Base-by-base conservation (phyloP, 1,140 invertebrate genomes). In the Drosophila repleta region DNA sequence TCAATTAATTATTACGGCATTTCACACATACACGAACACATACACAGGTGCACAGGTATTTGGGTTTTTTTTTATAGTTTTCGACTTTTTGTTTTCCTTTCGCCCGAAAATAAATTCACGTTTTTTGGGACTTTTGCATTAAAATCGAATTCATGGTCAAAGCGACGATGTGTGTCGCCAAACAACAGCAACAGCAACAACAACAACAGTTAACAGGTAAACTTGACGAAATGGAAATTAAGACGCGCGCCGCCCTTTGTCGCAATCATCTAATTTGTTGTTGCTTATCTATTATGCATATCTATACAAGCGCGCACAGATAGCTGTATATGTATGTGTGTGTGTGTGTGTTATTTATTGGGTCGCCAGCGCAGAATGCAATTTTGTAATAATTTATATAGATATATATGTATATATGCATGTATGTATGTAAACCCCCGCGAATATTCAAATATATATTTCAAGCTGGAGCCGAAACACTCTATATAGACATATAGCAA, bases 1-100 rank as follows among this genome's bases (percentile, higher is more conserved):
- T 85, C 82, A 85, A 85, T 85, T 85, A 85, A 85, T 85, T 85
- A 88, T 85, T 85, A 82, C 82, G 82, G 83, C 75, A 85, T 78
- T 85, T 78, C 70, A 61, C 76, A 83, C 57, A 76, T 48, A 80
- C 57, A 41, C 55, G 48, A 32, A 43, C 21, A 41, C 21, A 18
- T 41, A 64, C 55, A 29, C 21, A 37, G 37, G 45, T 45, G 48
- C 58, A 46, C 15, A 56, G 51, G 29, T 60, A 58, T 60, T 66
- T 58, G 63, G 83, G 82, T 73, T 85, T 85, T 85, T 82, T 74
- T 66, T 71, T 41, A 51, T 75, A 51, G 71, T 61, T 70, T 71
- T 85, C 58, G 61, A 45, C 62, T 69, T 81, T 82, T 88, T 53
- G 55, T 63, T 53, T 52, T 61, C n/a, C 58, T 46, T 68, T 46